Percentiles rank a stretch among this genome's conserved stretches.
Evolutionary conservation across 1,140 invertebrate genomes (phyloP).

Genomic region (Drosophila varians): DNA sequence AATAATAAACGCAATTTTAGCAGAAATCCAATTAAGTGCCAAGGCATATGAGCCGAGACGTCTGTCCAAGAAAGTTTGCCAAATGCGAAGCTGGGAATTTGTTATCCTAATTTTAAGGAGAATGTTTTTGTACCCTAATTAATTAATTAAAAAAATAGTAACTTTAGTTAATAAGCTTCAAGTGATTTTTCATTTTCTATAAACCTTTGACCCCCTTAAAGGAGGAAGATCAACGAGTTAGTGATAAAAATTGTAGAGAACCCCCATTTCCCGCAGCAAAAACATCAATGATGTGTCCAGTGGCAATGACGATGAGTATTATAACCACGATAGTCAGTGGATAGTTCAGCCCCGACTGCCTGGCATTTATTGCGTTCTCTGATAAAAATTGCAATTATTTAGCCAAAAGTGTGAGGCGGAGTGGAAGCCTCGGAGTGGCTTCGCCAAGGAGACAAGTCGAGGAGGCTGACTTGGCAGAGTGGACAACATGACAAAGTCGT

Average conservation of each 20-base stretch:
- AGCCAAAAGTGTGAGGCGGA: slow-evolving; percentile 51
- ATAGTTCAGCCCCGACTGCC: slow-evolving; percentile 39
- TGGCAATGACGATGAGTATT: slow-evolving; percentile 70
- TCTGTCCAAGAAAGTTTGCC: slow-evolving; percentile 41
- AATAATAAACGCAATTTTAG: slow-evolving; percentile 81
- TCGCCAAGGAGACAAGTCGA: slow-evolving; percentile 14
- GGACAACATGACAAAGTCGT: slow-evolving; percentile 73
- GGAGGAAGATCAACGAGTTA: not conserved
- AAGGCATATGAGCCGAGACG: slow-evolving; percentile 57
- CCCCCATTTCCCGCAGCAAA: slow-evolving; percentile 11
- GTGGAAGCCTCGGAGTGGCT: slow-evolving; percentile 6
- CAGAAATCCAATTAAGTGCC: slow-evolving; percentile 78
- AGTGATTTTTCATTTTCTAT: not conserved
- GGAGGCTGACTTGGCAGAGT: slow-evolving; percentile 38
- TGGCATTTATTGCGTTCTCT: slow-evolving; percentile 71
- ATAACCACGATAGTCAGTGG: slow-evolving; percentile 52
- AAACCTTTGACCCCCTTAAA: not conserved
- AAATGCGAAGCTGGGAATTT: slow-evolving; percentile 15
- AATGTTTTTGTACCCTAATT: not conserved
- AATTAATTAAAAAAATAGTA: not conserved
- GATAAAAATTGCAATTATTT: slow-evolving; percentile 82
- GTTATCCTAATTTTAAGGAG: not conserved
- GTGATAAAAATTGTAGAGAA: not conserved
- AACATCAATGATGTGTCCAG: slow-evolving; percentile 49
- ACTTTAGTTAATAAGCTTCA: not conserved